Evolutionary conservation across 2,888 invertebrate genomes (phyloP).

Genomic region (Helobdella robusta): DNA sequence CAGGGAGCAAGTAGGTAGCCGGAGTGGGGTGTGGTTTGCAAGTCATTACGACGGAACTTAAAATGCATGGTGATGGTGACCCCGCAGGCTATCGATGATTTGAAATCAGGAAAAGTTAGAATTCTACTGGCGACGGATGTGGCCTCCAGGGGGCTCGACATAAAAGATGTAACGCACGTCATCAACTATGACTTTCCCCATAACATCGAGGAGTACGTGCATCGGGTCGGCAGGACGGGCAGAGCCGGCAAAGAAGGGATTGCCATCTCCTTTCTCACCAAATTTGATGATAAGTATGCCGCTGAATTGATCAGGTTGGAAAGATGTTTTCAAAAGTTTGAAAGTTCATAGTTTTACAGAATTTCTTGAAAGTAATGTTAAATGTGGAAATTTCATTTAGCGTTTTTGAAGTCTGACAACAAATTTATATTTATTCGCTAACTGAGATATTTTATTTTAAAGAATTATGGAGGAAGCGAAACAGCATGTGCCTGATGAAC

Average conservation of each 20-base stretch:
- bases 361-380: no score
- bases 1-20: conserved; percentile 48
- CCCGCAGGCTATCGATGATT: conserved; percentile 67
- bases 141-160: conserved; percentile 85
- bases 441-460: no score
- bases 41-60: no score
- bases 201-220: conserved; percentile 90
- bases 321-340: no score
- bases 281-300: conserved; percentile 71
- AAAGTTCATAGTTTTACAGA: no score
- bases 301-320: conserved; percentile 68
- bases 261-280: conserved; percentile 70
- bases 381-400: no score
- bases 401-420: no score
- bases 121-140: conserved; percentile 89
- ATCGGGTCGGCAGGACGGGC: conserved; percentile 88
- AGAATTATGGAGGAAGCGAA: conserved; percentile 76
- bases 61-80: no score
- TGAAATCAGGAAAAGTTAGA: conserved; percentile 66
- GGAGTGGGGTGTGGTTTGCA: no score
- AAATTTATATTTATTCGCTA: no score
- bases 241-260: conserved; percentile 76
- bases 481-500: conserved; percentile 68
- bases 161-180: conserved; percentile 60
- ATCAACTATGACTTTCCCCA: conserved; percentile 85